These are phyloP conservation scores for Nycteola revayana DNA, from an alignment of 2,888 invertebrate species.

Conservation along the genomic window DNA sequence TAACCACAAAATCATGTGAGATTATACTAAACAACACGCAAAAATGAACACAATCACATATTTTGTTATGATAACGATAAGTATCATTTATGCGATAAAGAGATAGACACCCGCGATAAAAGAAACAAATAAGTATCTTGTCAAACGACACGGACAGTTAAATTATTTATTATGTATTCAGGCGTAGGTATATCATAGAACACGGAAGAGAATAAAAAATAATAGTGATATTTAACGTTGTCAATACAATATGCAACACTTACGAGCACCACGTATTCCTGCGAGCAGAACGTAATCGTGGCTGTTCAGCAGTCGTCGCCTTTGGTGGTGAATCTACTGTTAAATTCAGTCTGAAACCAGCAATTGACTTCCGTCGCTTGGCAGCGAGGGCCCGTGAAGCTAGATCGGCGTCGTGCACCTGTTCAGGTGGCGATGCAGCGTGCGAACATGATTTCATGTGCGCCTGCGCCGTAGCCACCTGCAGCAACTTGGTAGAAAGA, in stretches of 20 bases:
- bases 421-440: constrained; percentile 54
- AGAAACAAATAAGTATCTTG: constrained; percentile 30
- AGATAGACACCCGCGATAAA: constrained; percentile 38
- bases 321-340: constrained; percentile 55
- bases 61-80: constrained; percentile 44
- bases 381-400: constrained; percentile 72
- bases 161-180: too few relatives aligned
- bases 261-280: constrained; percentile 81
- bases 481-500: constrained; percentile 69
- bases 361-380: constrained; percentile 74
- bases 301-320: constrained; percentile 47
- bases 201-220: too few relatives aligned
- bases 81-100: constrained; percentile 37
- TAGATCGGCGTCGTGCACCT: constrained; percentile 57
- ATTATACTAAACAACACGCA: constrained; percentile 34
- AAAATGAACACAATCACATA: constrained; percentile 44
- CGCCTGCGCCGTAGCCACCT: constrained; percentile 77
- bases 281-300: constrained; percentile 60
- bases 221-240: too few relatives aligned
- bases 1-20: constrained; percentile 21
- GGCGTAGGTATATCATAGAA: too few relatives aligned
- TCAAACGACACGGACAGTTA: too few relatives aligned
- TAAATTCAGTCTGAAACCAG: constrained; percentile 66
- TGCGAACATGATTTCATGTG: constrained; percentile 71
- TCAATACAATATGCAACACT: too few relatives aligned